Conservation (phyloP, 2,113 vertebrate species). For the Drymodes brunneopygia region DNA sequence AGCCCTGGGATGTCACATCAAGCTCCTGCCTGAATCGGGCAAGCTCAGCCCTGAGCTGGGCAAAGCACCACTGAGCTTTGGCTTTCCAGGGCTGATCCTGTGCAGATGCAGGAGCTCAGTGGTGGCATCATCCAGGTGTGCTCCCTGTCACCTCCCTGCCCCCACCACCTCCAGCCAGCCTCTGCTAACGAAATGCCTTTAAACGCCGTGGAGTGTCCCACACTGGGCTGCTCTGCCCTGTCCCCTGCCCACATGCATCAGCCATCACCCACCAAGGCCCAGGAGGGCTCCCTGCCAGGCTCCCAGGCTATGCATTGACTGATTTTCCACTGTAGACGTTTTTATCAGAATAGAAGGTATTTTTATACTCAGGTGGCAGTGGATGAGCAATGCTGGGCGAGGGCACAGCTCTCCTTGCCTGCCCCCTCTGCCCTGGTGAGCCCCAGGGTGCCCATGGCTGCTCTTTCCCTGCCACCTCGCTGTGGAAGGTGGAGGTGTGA, state of each 20-base stretch:
- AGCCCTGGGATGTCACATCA: neutral
- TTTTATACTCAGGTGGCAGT: slow-evolving; percentile 68
- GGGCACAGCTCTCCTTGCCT: neutral
- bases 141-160: neutral
- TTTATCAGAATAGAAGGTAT: slow-evolving; percentile 76
- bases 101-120: neutral
- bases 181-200: neutral
- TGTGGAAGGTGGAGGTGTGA: neutral
- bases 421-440: neutral
- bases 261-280: neutral
- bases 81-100: neutral
- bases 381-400: neutral
- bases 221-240: neutral
- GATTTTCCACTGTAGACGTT: slow-evolving; percentile 62
- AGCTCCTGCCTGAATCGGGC: neutral
- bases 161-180: neutral
- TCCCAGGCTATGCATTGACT: slow-evolving; percentile 49
- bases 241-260: neutral
- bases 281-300: neutral
- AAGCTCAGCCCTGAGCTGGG: neutral
- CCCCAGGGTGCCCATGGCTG: neutral
- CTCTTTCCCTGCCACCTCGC: neutral
- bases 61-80: neutral
- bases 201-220: fast-evolving
- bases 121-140: fast-evolving